phyloP scores from a whole-genome alignment of 2,888 invertebrate genomes.

The Desoria tigrina region DNA sequence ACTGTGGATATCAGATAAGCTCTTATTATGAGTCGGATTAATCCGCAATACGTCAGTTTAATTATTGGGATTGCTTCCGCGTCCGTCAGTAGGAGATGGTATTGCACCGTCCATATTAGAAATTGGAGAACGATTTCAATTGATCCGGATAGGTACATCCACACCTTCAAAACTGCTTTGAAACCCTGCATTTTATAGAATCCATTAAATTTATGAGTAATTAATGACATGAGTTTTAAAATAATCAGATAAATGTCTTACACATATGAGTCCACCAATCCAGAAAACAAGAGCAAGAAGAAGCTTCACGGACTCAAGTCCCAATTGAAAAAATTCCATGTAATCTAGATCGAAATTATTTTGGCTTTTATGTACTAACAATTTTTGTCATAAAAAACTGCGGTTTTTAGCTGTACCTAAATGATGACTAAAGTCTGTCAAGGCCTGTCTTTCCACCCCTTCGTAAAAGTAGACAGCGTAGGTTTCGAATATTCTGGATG shows the following conservation, averaged over 20 bases:
- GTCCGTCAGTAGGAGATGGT: constrained; percentile 34
- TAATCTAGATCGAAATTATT: constrained; percentile 27
- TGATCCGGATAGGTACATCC: constrained; percentile 34
- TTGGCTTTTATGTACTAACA: no score
- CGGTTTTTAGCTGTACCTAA: constrained; percentile 35
- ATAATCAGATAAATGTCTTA: no score
- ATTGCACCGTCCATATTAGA: constrained; percentile 35
- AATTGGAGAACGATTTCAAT: constrained; percentile 33
- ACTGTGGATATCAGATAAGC: constrained; percentile 26
- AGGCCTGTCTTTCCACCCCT: constrained; percentile 7
- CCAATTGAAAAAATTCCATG: constrained; percentile 34
- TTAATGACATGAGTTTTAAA: background rate
- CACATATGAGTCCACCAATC: constrained; percentile 39
- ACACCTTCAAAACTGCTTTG: constrained; percentile 25
- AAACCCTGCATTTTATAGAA: constrained; percentile 27
- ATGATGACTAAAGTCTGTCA: constrained; percentile 32
- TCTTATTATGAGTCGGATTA: constrained; percentile 28
- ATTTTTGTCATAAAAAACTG: no score
- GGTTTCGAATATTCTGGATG: background rate
- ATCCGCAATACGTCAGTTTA: constrained; percentile 29
- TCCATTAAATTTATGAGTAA: no score
- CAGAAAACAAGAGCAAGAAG: constrained; percentile 28
- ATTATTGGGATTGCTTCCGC: constrained; percentile 21
- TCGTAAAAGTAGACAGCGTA: background rate
- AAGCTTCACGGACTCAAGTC: constrained; percentile 35